These are phyloP conservation scores for Noctua comes DNA, from an alignment of 2,888 invertebrate genomes.

Conservation along the genomic window DNA sequence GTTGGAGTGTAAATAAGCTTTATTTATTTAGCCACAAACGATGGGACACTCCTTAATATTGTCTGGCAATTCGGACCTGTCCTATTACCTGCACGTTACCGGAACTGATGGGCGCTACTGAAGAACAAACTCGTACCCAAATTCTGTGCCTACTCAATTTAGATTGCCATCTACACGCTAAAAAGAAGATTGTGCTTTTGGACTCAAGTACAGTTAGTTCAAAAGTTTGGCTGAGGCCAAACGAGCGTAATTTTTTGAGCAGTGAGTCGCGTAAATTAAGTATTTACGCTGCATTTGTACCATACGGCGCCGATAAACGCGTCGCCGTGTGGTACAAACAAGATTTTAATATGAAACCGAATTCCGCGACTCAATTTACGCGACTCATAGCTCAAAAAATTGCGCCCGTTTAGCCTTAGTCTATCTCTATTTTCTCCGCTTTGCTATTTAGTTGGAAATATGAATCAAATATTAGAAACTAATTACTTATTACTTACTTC, in stretches of 20 bases:
- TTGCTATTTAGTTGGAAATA: background rate
- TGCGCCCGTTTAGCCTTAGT: no score
- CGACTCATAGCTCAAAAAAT: no score
- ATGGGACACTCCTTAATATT: background rate
- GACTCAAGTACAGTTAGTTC: background rate
- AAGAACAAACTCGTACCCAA: background rate
- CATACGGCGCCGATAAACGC: no score
- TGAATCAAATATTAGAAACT: background rate
- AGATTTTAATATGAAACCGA: no score
- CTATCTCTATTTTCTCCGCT: background rate
- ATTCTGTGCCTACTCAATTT: background rate
- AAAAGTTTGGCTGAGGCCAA: background rate
- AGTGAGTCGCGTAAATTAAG: no score
- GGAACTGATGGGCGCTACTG: background rate
- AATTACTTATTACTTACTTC: background rate
- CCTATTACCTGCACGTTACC: background rate
- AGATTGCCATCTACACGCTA: background rate
- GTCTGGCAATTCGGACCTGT: background rate
- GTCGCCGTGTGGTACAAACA: no score
- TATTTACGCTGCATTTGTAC: no score
- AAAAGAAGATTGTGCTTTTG: background rate
- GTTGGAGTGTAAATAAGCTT: background rate
- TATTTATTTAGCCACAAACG: background rate
- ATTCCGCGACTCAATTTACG: no score
- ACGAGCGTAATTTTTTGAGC: no score